Evolutionary conservation across 23 tunicate species (phyloP), one percentile per base, ranked within the genome.

Genomic region (Trididemnum nubilum): DNA sequence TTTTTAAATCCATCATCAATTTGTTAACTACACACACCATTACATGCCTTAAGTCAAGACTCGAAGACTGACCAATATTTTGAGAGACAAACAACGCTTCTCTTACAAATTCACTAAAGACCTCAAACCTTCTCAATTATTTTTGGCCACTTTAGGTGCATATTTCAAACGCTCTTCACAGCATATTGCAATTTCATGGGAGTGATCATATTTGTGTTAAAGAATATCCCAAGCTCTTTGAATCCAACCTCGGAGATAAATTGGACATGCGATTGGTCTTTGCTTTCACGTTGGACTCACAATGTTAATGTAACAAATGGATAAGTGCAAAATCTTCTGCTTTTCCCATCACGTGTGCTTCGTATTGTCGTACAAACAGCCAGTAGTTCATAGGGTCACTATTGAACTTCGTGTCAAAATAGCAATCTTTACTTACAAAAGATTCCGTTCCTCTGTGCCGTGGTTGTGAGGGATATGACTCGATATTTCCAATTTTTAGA

Each of bases 311-410:
- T 35, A 70, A 70, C 39, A 70, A 70, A 30, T 18, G 44, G 2
- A 70, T 25, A 4, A 70, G 44, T 33, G 27, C 76, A 35, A 25
- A 34, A 4, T 35, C 23, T 19, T 70, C 44, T 7, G 30, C 39
- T 24, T 70, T 70, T 5, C 76, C 44, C 19, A 35, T 7, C 4
- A 70, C 44, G 76, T 70, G 76, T 7, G 76, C 76, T 34, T 70
- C 44, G 30, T 25, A 70, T 70, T 70, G 76, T 25, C 76, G n/a
- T 4, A 31, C 76, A 70, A 70, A 70, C 15, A 35, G 22, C 76
- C 76, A 70, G n/a, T 70, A 70, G 40, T 27, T 70, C 44, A 70
- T 70, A 3, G 76, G 76, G 23, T 70, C 76, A 3, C 76, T 40
- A 70, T 70, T 35, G 26, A 70, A 70, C 40, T 70, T 70, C 39